Evolutionary conservation across 2,113 vertebrate genomes (phyloP), one percentile per base, ranked within the genome.

Genomic region (Phylloscopus trochiloides): DNA sequence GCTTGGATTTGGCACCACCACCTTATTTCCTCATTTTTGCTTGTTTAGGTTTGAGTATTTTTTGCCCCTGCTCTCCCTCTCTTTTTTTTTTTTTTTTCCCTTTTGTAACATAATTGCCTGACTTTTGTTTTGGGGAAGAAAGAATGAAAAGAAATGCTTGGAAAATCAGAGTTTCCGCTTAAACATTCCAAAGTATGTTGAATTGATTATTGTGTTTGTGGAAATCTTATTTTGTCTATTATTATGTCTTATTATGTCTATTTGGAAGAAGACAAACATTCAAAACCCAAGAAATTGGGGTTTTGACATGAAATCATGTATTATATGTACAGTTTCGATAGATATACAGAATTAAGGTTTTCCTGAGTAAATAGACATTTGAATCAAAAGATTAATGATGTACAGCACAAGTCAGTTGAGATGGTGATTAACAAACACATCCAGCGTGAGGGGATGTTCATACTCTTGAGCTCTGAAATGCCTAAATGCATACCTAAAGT

Each of bases 41-140:
- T 61, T 36, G 6, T 43, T 77, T 59, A 16, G 2, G 26, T 61
- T 66, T 73, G 28, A 52, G 9, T 16, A 1, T 4, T 50, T 55
- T 34, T 63, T 43, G 4, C 2, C 9, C 6, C 32, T 48, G 2
- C 7, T 13, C 5, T 22, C 11, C 2, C 1, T 54, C 22, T 6
- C 6, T 7, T 13, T 26, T 9, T 4, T 5, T 48, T 12, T 9
- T 10, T 26, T 34, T 26, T 29, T 31, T 5, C 9, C 14, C 13
- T 40, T 55, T 48, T 18, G 17, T 15, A 40, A 48, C 79, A 25
- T n/a, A 25, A 26, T 47, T 65, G 10, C 36, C 24, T 57, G 43
- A 36, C 31, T 77, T 89, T 57, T 76, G 5, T 75, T 75, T 63
- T 66, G 17, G 15, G 26, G 17, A 90, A 88, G 17, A n/a, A 68